Percentiles rank a stretch among this genome's conserved stretches.
These are phyloP conservation scores for Daktulosphaira vitifoliae DNA, from an alignment of 1,140 invertebrate genomes.

Conservation along the genomic window DNA sequence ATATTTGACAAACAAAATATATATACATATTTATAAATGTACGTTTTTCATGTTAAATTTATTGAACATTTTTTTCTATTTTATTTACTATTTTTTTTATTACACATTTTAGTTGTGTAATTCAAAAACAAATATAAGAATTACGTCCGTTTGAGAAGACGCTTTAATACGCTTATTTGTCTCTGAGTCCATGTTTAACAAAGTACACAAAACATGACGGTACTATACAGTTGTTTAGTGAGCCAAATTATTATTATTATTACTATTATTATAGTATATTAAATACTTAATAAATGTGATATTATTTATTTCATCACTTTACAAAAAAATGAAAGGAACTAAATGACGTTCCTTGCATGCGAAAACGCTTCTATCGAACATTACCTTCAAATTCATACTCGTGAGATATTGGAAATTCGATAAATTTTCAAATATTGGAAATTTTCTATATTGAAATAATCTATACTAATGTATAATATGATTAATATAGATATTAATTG, in stretches of 20 bases:
- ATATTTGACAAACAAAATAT: background rate
- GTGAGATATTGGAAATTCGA: too few species aligned
- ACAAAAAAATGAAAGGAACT: constrained; percentile 21
- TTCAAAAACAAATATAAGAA: background rate
- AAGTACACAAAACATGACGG: background rate
- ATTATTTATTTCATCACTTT: background rate
- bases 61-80: background rate
- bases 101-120: constrained; percentile 6
- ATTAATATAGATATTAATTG: too few species aligned
- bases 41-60: too few species aligned
- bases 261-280: constrained; percentile 1
- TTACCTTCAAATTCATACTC: background rate
- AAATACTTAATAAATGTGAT: background rate
- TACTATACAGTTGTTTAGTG: background rate
- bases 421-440: background rate
- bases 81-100: background rate
- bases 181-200: constrained; percentile 8
- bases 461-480: background rate
- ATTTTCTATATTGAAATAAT: background rate
- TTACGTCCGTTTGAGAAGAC: constrained; percentile 24
- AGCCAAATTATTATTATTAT: background rate
- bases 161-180: constrained; percentile 21
- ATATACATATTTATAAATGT: too few species aligned
- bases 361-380: background rate
- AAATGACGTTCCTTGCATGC: constrained; percentile 32